phyloP scores from a whole-genome alignment of 2,113 vertebrate species.

The Charadrius vociferus region DNA sequence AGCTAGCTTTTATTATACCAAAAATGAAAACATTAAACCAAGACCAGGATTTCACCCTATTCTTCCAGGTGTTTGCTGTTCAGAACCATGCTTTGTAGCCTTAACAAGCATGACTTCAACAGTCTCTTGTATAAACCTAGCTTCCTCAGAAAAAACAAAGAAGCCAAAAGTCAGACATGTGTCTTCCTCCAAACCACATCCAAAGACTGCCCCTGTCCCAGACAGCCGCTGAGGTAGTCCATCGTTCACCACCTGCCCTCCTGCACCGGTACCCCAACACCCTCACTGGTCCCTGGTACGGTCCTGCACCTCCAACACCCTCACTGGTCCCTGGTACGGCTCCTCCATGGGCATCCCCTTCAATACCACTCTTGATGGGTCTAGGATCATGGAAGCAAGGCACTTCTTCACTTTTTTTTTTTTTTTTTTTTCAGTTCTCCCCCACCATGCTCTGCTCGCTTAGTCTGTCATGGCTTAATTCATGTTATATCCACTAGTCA shows the following conservation, averaged over 20 bases:
- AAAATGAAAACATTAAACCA: background rate
- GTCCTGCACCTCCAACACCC: background rate
- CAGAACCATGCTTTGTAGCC: background rate
- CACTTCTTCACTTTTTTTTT: background rate
- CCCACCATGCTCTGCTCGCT: background rate
- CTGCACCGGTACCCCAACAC: background rate
- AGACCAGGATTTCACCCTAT: background rate
- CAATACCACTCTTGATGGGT: background rate
- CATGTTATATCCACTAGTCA: background rate
- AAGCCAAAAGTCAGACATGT: background rate
- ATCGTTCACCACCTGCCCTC: background rate
- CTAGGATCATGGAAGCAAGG: background rate
- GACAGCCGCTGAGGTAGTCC: rapidly evolving
- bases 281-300: rapidly evolving
- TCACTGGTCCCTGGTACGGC: background rate
- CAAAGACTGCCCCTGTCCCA: background rate
- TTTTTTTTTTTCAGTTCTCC: background rate
- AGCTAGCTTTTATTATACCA: background rate
- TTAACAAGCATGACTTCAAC: background rate
- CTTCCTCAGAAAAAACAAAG: background rate
- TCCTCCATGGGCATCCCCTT: background rate
- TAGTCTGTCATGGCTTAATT: background rate
- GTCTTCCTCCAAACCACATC: background rate
- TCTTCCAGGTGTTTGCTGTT: background rate
- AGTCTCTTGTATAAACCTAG: background rate